Evolutionary conservation across 92 coral and sea anemone species (phyloP), one percentile per base, ranked within the genome.

Genomic region (Heliopora coerulea): DNA sequence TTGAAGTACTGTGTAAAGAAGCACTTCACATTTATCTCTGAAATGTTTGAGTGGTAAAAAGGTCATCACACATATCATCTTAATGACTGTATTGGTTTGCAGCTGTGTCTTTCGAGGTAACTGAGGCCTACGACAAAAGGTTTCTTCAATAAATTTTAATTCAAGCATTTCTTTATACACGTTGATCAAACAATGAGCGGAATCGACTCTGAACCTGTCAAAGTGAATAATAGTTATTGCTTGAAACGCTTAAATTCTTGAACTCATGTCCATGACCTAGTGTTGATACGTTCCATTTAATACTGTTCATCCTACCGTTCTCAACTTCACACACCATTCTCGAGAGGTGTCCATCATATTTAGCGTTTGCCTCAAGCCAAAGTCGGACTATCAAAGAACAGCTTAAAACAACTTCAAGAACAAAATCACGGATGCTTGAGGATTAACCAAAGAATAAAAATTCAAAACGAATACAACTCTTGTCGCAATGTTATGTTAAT

Each of bases 371-470:
- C n/a, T 8, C 17, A 46, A 8, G 52, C n/a, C 3, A 46, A 8
- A 8, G 12, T 10, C 52, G n/a, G 52, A 6, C 7, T 46, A 46
- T 15, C n/a, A n/a, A 46, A 15, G 12, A 8, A 8, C n/a, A 2
- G 52, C n/a, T 15, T 46, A 18, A 46, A 66, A 66, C 73, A 66
- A 37, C 54, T 37, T 66, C 24, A 29, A 23, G 48, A 66, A 66
- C 73, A 66, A 66, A 41, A 66, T 66, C 57, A 46, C 73, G 73
- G 73, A 66, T 41, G 44, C 44, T 41, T 32, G 73, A 26, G 31
- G 73, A 64, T 44, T 25, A 44, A 32, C 46, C 24, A 48, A 63
- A 63, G 24, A 63, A 34, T 33, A 2, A 35, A 39, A 34, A 39
- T 63, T 35, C 50, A 35, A 19, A 25, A n/a, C 15, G 52, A 46